phyloP scores from a whole-genome alignment of 2,888 invertebrate species.

The Nemotelus pantherinus region DNA sequence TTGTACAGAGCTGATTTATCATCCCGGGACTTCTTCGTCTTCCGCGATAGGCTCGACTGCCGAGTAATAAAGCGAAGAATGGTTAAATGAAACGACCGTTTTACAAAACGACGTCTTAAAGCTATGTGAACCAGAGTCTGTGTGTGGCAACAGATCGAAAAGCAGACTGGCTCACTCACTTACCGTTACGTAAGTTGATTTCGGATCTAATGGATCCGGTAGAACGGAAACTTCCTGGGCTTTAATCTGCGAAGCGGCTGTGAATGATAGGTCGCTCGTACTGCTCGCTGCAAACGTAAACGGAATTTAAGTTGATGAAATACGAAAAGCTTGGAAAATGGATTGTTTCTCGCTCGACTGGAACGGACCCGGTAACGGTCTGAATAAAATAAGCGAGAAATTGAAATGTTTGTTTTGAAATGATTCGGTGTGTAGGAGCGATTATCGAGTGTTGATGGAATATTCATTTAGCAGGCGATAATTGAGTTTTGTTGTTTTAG shows the following conservation, averaged over 20 bases:
- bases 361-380: not conserved
- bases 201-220: slow-evolving; percentile 67
- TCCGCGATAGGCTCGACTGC: slow-evolving; percentile 60
- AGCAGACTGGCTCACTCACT: not conserved
- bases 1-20: slow-evolving; percentile 62
- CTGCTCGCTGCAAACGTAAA: slow-evolving; percentile 73
- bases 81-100: not conserved
- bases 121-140: not conserved
- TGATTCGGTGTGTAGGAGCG: too few relatives aligned
- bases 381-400: too few relatives aligned
- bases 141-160: too few relatives aligned
- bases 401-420: too few relatives aligned
- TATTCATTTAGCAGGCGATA: too few relatives aligned
- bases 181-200: slow-evolving; percentile 56
- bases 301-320: not conserved
- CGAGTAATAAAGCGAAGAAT: slow-evolving; percentile 15
- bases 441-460: too few relatives aligned
- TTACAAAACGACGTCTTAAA: not conserved
- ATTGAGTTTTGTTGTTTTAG: too few relatives aligned
- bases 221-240: slow-evolving; percentile 65
- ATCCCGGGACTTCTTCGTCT: slow-evolving; percentile 61
- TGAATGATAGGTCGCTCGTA: slow-evolving; percentile 78
- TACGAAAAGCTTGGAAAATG: not conserved
- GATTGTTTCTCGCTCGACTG: not conserved
- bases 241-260: slow-evolving; percentile 68